Conservation (phyloP, 2,113 vertebrate species). For the Rutilus rutilus region DNA sequence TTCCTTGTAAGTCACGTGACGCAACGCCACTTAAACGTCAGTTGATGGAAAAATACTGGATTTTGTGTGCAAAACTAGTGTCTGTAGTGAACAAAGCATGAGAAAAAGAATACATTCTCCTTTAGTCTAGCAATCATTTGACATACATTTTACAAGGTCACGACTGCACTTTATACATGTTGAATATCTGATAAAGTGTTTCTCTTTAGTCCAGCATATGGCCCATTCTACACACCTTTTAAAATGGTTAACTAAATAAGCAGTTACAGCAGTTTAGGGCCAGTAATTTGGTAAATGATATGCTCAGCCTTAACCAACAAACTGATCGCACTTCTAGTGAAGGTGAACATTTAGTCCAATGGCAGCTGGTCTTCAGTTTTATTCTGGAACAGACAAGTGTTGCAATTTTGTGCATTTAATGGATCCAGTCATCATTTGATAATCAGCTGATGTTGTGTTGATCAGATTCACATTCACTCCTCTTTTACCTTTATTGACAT, state of each 20-base stretch:
- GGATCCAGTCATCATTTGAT: constrained; percentile 1
- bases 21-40: constrained; percentile 76
- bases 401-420: not conserved
- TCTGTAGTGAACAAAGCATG: constrained; percentile 49
- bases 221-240: not conserved
- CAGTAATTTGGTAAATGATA: constrained; percentile 9
- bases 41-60: constrained; percentile 87
- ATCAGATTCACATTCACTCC: not conserved
- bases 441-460: not conserved
- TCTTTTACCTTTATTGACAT: not conserved
- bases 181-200: not conserved
- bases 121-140: not conserved
- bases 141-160: not conserved
- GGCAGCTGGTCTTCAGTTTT: constrained; percentile 10
- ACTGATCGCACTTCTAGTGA: not conserved
- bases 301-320: not conserved
- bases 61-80: constrained; percentile 68
- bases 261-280: constrained; percentile 9
- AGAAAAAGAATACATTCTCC: not conserved
- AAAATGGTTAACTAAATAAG: constrained; percentile 5
- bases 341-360: not conserved
- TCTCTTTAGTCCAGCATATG: not conserved
- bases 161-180: not conserved
- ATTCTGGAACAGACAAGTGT: not conserved
- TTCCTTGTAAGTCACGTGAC: constrained; percentile 71